Conservation (phyloP, 2,888 invertebrate genomes). For the Ochropleura leucogaster region DNA sequence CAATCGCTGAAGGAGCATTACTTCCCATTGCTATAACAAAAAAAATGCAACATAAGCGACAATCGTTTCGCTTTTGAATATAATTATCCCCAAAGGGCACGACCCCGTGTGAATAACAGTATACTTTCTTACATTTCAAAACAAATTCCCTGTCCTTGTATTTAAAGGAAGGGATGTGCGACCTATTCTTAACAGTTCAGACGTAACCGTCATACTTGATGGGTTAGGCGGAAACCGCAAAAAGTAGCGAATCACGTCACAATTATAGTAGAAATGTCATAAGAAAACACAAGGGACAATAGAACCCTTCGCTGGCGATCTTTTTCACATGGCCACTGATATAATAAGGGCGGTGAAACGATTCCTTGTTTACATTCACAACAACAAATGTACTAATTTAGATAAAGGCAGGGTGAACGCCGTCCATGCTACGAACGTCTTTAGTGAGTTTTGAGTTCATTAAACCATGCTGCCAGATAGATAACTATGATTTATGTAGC, state of each 20-base stretch:
- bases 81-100: slow-evolving; percentile 72
- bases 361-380: slow-evolving; percentile 56
- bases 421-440: slow-evolving; percentile 45
- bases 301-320: slow-evolving; percentile 51
- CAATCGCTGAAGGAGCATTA: slow-evolving; percentile 93
- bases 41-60: slow-evolving; percentile 60
- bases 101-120: slow-evolving; percentile 78
- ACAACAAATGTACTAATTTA: slow-evolving; percentile 56
- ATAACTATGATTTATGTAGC: slow-evolving; percentile 58
- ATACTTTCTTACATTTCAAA: slow-evolving; percentile 67
- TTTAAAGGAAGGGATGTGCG: slow-evolving; percentile 75
- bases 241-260: slow-evolving; percentile 85
- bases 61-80: slow-evolving; percentile 61
- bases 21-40: slow-evolving; percentile 94
- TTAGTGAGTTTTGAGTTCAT: slow-evolving; percentile 56
- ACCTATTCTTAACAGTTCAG: slow-evolving; percentile 81
- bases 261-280: slow-evolving; percentile 79
- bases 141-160: slow-evolving; percentile 64
- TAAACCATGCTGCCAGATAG: slow-evolving; percentile 59
- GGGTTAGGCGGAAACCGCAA: slow-evolving; percentile 89
- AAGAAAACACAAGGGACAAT: slow-evolving; percentile 71
- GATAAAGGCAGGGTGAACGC: slow-evolving; percentile 70
- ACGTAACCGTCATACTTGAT: slow-evolving; percentile 89
- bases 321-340: slow-evolving; percentile 62
- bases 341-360: slow-evolving; percentile 60